These are phyloP conservation scores for Babylonia areolata DNA, from an alignment of 1,140 invertebrate species.

Conservation along the genomic window DNA sequence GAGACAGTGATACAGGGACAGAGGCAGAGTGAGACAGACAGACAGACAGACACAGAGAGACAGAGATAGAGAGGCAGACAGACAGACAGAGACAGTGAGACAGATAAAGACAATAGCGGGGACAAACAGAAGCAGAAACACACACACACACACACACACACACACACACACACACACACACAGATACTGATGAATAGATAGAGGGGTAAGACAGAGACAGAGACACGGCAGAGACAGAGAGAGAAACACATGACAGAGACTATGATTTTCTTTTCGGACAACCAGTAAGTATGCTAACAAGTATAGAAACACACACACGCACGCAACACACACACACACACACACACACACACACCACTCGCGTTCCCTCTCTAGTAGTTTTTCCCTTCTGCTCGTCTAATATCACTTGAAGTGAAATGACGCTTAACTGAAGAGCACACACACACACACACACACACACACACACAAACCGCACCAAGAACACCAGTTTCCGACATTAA, in stretches of 20 bases:
- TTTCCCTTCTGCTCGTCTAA: too few species aligned
- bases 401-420: too few species aligned
- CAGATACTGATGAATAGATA: not conserved
- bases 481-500: too few species aligned
- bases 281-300: not conserved
- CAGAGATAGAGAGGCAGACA: not conserved
- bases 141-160: not conserved
- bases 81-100: not conserved
- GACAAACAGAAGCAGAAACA: not conserved
- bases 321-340: not conserved
- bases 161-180: not conserved
- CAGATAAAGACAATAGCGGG: not conserved
- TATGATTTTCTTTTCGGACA: too few species aligned
- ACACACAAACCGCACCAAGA: too few species aligned
- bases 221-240: not conserved
- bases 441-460: too few species aligned
- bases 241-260: not conserved
- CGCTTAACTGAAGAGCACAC: too few species aligned
- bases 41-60: conserved; percentile 3
- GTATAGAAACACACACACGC: not conserved
- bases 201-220: not conserved
- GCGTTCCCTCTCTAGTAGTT: too few species aligned
- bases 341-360: too few species aligned
- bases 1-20: not conserved
- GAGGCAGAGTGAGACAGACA: conserved; percentile 2